Percentiles rank a stretch among this genome's conserved stretches.
Conservation (phyloP, 1,140 invertebrate genomes). For the Pollicipes pollicipes region DNA sequence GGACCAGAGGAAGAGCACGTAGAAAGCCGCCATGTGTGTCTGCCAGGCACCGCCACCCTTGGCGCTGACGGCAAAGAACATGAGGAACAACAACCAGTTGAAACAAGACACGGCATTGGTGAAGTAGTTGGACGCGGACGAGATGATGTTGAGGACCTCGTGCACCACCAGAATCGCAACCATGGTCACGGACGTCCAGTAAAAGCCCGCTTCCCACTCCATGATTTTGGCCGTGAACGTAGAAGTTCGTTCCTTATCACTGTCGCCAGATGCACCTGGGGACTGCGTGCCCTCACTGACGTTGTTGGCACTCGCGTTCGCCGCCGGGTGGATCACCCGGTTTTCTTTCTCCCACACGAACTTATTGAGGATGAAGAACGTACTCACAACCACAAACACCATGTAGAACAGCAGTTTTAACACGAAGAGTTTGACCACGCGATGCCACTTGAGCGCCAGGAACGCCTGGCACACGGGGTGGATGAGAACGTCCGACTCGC, state of each 20-base stretch:
- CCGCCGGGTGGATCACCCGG: neutral
- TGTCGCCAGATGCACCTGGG: constrained; percentile 9
- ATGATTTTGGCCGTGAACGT: constrained; percentile 12
- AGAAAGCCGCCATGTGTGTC: constrained; percentile 31
- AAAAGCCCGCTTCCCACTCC: constrained; percentile 15
- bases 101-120: constrained; percentile 26
- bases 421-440: constrained; percentile 30
- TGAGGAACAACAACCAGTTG: neutral
- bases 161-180: constrained; percentile 14
- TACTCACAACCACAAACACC: constrained; percentile 26
- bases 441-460: constrained; percentile 36
- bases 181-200: constrained; percentile 16
- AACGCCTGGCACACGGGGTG: constrained; percentile 37
- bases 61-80: constrained; percentile 10
- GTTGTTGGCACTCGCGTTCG: neutral
- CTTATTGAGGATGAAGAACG: constrained; percentile 16
- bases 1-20: constrained; percentile 33
- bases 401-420: constrained; percentile 28
- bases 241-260: constrained; percentile 12
- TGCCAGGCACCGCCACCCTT: constrained; percentile 24
- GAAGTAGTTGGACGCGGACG: constrained; percentile 43
- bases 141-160: neutral
- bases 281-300: neutral
- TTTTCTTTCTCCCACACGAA: constrained; percentile 10
- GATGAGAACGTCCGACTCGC: constrained; percentile 28